Conservation (phyloP, 2,888 invertebrate genomes). For the Operophtera brumata region DNA sequence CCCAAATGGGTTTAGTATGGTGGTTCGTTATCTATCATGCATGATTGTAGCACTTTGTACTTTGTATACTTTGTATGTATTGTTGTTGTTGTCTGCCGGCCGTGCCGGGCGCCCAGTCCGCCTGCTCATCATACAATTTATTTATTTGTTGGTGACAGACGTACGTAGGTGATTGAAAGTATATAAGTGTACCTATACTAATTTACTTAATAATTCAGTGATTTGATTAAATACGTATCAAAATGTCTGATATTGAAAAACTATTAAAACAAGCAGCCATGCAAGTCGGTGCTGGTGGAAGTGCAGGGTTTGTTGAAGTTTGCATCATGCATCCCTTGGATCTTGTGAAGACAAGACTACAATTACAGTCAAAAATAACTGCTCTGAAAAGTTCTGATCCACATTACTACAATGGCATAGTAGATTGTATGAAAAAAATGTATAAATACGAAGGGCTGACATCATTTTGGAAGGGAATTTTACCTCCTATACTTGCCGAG, state of each 20-base stretch:
- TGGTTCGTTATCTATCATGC: too few relatives aligned
- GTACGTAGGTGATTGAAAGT: not conserved
- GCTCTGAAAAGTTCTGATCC: conserved; percentile 65
- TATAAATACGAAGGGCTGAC: conserved; percentile 89
- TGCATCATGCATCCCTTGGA: conserved; percentile 98
- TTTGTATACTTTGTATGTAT: too few relatives aligned
- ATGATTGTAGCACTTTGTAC: too few relatives aligned
- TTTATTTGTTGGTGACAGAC: not conserved
- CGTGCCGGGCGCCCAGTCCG: too few relatives aligned
- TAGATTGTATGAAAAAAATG: conserved; percentile 95
- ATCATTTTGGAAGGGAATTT: conserved; percentile 95
- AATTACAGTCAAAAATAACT: conserved; percentile 57
- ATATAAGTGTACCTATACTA: not conserved
- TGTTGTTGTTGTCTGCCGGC: too few relatives aligned
- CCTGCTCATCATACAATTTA: too few relatives aligned
- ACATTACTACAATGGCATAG: conserved; percentile 87
- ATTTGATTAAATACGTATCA: not conserved
- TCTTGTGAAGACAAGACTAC: conserved; percentile 91
- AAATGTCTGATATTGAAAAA: conserved; percentile 67
- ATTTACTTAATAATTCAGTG: not conserved
- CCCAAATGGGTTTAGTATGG: too few relatives aligned
- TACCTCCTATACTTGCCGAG: conserved; percentile 96
- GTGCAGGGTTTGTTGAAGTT: conserved; percentile 96
- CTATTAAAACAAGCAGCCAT: conserved; percentile 86
- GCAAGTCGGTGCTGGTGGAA: conserved; percentile 93